phyloP scores from a whole-genome alignment of 2,888 invertebrate species.

The Isoperla grammatica region DNA sequence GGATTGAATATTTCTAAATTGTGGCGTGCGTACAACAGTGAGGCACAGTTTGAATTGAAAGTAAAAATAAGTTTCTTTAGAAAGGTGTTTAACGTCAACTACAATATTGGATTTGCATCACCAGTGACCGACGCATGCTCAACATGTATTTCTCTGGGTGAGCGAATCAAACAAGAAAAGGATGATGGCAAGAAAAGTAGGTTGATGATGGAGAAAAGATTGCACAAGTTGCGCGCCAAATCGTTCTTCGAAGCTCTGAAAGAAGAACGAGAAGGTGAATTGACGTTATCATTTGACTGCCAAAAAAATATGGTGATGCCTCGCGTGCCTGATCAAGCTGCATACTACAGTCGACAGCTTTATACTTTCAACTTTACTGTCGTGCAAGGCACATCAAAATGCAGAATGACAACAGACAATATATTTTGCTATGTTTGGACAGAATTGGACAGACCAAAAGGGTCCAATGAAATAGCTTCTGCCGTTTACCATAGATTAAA shows the following conservation, averaged over 20 bases:
- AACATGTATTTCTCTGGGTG: conserved; percentile 19
- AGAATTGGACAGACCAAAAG: conserved; percentile 9
- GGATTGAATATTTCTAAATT: too few species aligned
- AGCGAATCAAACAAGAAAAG: conserved; percentile 19
- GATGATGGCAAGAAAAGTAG: conserved; percentile 11
- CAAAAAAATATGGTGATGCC: conserved; percentile 28
- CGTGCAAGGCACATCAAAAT: conserved; percentile 24
- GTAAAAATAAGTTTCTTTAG: background rate
- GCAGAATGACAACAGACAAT: conserved; percentile 9
- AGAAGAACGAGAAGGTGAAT: background rate
- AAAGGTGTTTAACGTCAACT: background rate
- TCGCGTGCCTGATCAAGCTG: conserved; percentile 30
- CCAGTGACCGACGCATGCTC: conserved; percentile 24
- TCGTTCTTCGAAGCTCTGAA: conserved; percentile 8
- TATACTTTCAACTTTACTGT: conserved; percentile 28
- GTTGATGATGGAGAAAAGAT: conserved; percentile 6
- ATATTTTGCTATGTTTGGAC: conserved; percentile 16
- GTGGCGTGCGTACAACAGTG: conserved; percentile 19
- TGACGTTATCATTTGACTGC: conserved; percentile 11
- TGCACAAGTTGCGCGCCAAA: conserved; percentile 12
- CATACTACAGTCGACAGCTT: conserved; percentile 29
- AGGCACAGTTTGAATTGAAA: conserved; percentile 8
- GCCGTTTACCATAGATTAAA: conserved; percentile 6
- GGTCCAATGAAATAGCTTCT: conserved; percentile 19
- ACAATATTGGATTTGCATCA: conserved; percentile 5